Evolutionary conservation across 2,888 invertebrate species (phyloP).

Genomic region (Tricholauxania praeusta): DNA sequence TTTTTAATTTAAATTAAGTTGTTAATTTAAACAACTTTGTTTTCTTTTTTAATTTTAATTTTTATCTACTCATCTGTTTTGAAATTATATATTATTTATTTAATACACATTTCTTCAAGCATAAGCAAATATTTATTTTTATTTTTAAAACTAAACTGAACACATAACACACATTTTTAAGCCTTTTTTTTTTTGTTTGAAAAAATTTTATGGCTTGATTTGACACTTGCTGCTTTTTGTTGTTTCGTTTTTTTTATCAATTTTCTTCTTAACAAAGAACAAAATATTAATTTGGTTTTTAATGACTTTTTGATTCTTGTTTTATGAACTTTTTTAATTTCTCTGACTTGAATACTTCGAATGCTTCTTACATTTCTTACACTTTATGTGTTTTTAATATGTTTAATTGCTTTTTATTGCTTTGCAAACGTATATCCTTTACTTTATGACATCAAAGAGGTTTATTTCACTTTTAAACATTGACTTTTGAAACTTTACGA

Average conservation of each 20-base stretch:
- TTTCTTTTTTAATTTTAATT: conserved; percentile 12
- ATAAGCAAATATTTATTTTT: conserved; percentile 4
- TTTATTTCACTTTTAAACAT: no score
- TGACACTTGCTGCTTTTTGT: not conserved
- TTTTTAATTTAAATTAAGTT: no score
- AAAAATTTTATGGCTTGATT: not conserved
- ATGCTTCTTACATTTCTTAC: no score
- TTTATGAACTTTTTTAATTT: no score
- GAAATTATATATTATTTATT: not conserved
- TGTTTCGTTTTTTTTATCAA: no score
- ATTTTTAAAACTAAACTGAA: not conserved
- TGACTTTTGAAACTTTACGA: no score
- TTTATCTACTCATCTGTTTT: not conserved
- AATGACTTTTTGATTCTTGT: not conserved
- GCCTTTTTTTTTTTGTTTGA: not conserved
- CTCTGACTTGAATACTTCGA: no score
- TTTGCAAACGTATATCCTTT: no score
- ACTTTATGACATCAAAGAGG: no score
- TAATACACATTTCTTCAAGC: not conserved
- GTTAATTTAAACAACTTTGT: not conserved
- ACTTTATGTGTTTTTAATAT: no score
- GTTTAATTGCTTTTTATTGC: no score
- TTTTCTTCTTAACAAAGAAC: no score
- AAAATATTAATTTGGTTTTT: not conserved
- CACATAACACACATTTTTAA: not conserved